Conservation (phyloP, 2,113 vertebrate species). For the Poeciliopsis retropinna region DNA sequence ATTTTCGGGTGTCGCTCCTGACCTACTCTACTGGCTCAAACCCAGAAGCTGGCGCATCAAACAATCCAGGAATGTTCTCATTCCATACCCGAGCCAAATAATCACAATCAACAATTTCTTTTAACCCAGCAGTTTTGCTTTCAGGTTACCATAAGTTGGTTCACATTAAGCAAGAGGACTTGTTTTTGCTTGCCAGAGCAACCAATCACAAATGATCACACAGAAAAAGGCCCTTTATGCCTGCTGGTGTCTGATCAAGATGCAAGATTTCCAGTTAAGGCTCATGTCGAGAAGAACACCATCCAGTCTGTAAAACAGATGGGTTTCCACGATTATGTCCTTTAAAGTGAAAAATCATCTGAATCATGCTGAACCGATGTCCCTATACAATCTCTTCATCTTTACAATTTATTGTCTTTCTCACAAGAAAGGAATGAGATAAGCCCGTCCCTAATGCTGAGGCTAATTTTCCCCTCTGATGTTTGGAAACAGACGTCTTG, state of each 20-base stretch:
- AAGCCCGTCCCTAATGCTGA: conserved; percentile 44
- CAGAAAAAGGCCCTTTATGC: not conserved
- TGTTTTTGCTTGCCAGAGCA: not conserved
- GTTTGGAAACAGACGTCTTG: conserved; percentile 51
- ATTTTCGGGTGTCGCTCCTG: too few species aligned
- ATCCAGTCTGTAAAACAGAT: conserved; percentile 29
- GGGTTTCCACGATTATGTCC: conserved; percentile 27
- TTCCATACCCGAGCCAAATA: too few species aligned
- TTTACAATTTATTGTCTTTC: conserved; percentile 47
- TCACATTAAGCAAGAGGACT: not conserved
- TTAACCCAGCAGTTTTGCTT: too few species aligned
- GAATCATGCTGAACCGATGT: conserved; percentile 35
- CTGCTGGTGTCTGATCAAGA: conserved; percentile 6
- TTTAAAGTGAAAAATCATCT: conserved; percentile 23
- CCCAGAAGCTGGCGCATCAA: too few species aligned
- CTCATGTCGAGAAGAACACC: conserved; percentile 22
- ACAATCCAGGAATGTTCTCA: too few species aligned
- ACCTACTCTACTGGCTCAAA: too few species aligned
- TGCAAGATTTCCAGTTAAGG: conserved; percentile 5
- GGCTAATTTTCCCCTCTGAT: conserved; percentile 47
- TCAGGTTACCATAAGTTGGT: not conserved
- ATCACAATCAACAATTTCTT: too few species aligned
- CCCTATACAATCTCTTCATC: conserved; percentile 40
- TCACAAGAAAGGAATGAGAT: conserved; percentile 48
- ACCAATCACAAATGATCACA: conserved; percentile 17